Base-by-base conservation (phyloP, 2,797 vertebrate genomes). In the Lophura swinhoii region DNA sequence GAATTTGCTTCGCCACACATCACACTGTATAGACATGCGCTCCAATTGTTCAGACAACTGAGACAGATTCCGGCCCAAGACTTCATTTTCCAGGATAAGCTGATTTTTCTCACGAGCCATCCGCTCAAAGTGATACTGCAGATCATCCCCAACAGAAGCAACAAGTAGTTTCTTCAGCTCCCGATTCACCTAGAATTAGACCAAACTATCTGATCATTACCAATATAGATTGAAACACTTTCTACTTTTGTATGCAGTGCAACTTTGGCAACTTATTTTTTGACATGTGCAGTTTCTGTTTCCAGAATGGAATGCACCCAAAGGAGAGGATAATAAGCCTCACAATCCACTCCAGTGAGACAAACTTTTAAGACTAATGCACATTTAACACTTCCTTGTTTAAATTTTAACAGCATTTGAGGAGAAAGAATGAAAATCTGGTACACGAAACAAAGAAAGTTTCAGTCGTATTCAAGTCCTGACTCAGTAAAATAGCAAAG, bases 1-100 rank as follows among this genome's bases (percentile, higher is more conserved):
- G 97, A 99, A 99, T 97, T 99, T 99, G 98, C 99, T 99, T 96
- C 99, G 98, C 99, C 99, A 99, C 39, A 99, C 99, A 1, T 99
- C 99, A 78, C 99, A 99, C 70, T 99, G 99, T 91, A 99, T 99
- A 15, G 99, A 99, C 99, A 99, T 99, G n/a, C 99, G 98, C 90
- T 99, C 99, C 48, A 99, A 74, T 77, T 99, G 99, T 83, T 99
- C 99, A 0, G 98, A 98, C 0, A 99, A 96, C 82, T 99, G 99
- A 10, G 98, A 96, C 73, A 98, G 96, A 90, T 97, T 98, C 22
- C 98, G 97, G 10, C 98, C 97, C 51, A 99, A 94, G 23, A 98
- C 98, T 96, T 99, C 99, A 1, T 99, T 99, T 97, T 99, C 99
- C 84, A 99, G 96, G 87, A 99, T 98, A 59, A 99, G 97, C 92